Evolutionary conservation across 2,113 vertebrate species (phyloP).

Genomic region (Calyptommatus sinebrachiatus): DNA sequence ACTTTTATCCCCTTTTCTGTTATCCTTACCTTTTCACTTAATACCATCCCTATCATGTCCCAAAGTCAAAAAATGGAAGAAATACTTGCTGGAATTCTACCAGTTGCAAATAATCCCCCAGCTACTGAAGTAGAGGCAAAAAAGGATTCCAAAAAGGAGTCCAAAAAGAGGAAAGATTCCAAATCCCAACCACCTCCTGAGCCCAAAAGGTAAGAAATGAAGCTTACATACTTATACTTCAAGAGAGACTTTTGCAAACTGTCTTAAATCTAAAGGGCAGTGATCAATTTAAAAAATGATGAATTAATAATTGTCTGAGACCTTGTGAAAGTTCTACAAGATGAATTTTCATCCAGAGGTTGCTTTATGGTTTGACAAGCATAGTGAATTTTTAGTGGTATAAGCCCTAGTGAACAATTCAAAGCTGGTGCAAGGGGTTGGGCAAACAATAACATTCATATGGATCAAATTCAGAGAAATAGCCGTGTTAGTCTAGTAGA

Average conservation of each 20-base stretch:
- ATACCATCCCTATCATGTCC: slow-evolving; percentile 77
- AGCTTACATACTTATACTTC: slow-evolving; percentile 42
- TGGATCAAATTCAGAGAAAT: no score
- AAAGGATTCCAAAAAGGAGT: slow-evolving; percentile 91
- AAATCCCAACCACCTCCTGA: slow-evolving; percentile 79
- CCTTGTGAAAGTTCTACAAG: background rate
- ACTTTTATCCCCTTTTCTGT: slow-evolving; percentile 72
- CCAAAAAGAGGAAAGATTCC: slow-evolving; percentile 90
- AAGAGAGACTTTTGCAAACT: background rate
- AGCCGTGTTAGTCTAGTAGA: no score
- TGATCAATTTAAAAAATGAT: background rate
- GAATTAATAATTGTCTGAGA: background rate
- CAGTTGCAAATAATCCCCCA: slow-evolving; percentile 75
- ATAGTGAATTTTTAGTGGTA: background rate
- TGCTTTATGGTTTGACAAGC: background rate
- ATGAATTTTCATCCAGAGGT: background rate
- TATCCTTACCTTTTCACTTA: slow-evolving; percentile 79
- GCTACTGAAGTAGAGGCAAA: slow-evolving; percentile 77
- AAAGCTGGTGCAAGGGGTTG: background rate
- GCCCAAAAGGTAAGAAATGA: slow-evolving; percentile 82
- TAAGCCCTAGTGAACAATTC: background rate
- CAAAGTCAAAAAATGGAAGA: slow-evolving; percentile 83
- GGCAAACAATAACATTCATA: background rate
- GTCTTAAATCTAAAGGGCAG: slow-evolving; percentile 1
- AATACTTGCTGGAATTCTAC: slow-evolving; percentile 80